These are phyloP conservation scores for Drosophila neocordata DNA, from an alignment of 1,140 invertebrate species.

Conservation along the genomic window DNA sequence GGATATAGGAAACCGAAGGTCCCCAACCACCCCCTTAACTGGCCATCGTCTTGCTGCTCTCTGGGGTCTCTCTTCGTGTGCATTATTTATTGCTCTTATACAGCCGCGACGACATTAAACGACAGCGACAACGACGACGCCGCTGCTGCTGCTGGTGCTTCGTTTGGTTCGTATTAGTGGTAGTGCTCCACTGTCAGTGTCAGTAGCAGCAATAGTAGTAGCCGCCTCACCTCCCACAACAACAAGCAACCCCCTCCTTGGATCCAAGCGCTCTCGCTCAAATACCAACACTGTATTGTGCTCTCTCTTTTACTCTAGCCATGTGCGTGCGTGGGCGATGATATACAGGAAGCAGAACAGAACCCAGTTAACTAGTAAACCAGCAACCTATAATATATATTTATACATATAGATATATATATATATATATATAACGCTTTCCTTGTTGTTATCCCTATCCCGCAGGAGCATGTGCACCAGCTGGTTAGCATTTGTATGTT, in stretches of 20 bases:
- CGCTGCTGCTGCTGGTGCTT: neutral
- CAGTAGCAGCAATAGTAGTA: slow-evolving; percentile 14
- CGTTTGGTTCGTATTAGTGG: neutral
- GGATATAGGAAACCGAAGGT: neutral
- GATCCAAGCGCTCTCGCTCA: slow-evolving; percentile 2
- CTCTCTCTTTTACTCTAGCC: slow-evolving; percentile 11
- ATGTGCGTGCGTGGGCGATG: slow-evolving; percentile 48
- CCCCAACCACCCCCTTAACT: slow-evolving; percentile 12
- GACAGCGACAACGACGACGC: slow-evolving; percentile 44
- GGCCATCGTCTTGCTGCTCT: slow-evolving; percentile 5
- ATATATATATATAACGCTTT: slow-evolving; percentile 51
- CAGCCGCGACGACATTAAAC: slow-evolving; percentile 23
- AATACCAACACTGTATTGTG: slow-evolving; percentile 1
- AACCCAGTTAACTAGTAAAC: slow-evolving; percentile 67
- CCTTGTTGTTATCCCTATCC: slow-evolving; percentile 51
- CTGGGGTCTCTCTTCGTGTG: slow-evolving; percentile 40
- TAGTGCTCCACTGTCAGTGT: slow-evolving; percentile 57
- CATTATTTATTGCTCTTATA: slow-evolving; percentile 63
- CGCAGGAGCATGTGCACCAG: slow-evolving; percentile 21
- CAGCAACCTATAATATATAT: slow-evolving; percentile 47
- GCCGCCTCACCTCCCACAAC: slow-evolving; percentile 9
- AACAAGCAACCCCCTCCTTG: slow-evolving; percentile 10
- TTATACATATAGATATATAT: no score
- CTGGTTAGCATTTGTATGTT: slow-evolving; percentile 11
- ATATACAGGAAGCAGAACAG: slow-evolving; percentile 31